Base-by-base conservation (phyloP, 2,797 vertebrate genomes). In the Crenichthys baileyi region DNA sequence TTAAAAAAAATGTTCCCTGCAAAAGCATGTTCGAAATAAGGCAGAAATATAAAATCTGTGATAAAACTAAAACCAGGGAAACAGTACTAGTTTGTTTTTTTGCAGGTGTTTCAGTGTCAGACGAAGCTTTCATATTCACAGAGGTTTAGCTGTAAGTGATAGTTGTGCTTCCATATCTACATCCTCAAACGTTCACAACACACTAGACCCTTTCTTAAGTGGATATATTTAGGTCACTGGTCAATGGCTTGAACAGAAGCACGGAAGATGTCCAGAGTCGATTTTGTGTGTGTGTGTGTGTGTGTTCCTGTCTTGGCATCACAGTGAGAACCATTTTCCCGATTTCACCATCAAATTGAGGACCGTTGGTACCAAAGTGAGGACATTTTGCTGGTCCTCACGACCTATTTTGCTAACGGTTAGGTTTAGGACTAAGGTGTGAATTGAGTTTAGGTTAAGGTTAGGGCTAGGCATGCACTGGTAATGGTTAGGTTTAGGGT, bases 141-240 rank as follows among this genome's bases (percentile, higher is more conserved):
- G 12, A 44, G 22, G 60, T 39, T 80, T 16, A 72, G 31, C 50
- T 70, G 79, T 71, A 24, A 26, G 63, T 70, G 75, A 70, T 58
- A 48, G 63, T 76, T 50, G 46, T 56, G 56, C 71, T 79, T 78
- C 55, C 67, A 82, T 18, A 85, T 67, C 73, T 60, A 78, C 79
- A 81, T 67, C 8, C 65, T 79, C 83, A 86, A 80, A 79, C 80
- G 20, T 78, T 76, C 78, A 68, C 79, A 51, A 75, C 79, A 87
- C 75, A 77, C 78, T 44, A 60, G 73, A 82, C 70, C 79, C 80
- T 82, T 87, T 82, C 85, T 82, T 76, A 58, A 81, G 73, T 74
- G 83, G 89, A 83, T 91, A 88, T 91, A 94, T 93, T 91, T 92
- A 91, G 93, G 91, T 89, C 89, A 85, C 56, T 76, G 88, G 79